These are phyloP conservation scores for Lasiurus cinereus DNA, from an alignment of 2,113 vertebrate genomes.

Conservation along the genomic window DNA sequence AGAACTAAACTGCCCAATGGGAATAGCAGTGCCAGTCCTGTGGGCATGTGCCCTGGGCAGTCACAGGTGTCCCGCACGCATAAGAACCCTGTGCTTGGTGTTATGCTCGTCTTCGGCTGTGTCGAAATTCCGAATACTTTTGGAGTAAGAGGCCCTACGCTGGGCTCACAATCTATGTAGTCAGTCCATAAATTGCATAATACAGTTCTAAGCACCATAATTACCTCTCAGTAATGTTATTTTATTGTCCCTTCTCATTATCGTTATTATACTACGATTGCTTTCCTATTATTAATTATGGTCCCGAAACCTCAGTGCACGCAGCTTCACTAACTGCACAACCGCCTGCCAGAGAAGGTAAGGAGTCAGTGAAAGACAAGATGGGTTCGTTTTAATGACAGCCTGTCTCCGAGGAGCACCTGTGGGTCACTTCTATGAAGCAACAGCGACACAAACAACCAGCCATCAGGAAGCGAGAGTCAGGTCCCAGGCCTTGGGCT, in stretches of 20 bases:
- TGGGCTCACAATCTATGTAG: background rate
- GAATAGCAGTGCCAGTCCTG: no score
- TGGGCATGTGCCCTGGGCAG: rapidly evolving
- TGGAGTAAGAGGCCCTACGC: background rate
- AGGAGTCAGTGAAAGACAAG: background rate
- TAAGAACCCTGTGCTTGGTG: background rate
- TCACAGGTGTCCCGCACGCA: background rate
- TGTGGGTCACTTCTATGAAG: background rate
- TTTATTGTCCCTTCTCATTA: background rate
- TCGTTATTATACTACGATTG: background rate
- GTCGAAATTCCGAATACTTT: background rate
- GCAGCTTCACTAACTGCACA: background rate
- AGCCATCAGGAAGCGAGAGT: background rate
- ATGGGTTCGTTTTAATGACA: background rate
- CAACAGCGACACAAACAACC: background rate
- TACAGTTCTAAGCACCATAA: background rate
- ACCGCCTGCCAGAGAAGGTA: background rate
- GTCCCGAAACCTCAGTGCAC: background rate
- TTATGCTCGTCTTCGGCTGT: background rate
- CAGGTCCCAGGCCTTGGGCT: background rate
- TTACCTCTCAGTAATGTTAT: background rate
- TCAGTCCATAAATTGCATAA: background rate
- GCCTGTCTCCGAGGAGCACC: background rate
- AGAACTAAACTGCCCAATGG: background rate
- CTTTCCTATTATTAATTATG: background rate